A percentile compares a stretch with the other conserved stretches of the same genome.
Conservation (phyloP, 2,113 vertebrate genomes). For the Poecilia latipinna region DNA sequence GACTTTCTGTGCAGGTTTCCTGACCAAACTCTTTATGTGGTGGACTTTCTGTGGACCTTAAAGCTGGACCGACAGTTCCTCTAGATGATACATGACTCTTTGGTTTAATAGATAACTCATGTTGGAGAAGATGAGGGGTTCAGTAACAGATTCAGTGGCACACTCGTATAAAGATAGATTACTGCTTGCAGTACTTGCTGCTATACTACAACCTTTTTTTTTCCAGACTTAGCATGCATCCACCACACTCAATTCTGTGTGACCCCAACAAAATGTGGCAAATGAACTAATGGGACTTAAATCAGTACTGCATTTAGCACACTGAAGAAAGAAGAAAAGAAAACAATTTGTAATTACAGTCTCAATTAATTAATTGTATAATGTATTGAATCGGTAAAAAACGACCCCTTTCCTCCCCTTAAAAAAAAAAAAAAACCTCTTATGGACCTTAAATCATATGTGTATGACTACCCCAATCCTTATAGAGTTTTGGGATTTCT, state of each 20-base stretch:
- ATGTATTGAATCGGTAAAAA: not conserved
- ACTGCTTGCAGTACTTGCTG: slow-evolving; percentile 36
- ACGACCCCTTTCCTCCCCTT: not conserved
- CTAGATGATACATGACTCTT: slow-evolving; percentile 15
- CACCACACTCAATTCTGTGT: slow-evolving; percentile 41
- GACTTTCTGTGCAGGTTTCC: slow-evolving; percentile 41
- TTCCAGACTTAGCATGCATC: slow-evolving; percentile 15
- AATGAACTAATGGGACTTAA: slow-evolving; percentile 29
- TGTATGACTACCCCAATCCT: not conserved
- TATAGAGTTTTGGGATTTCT: slow-evolving; percentile 42
- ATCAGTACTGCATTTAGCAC: slow-evolving; percentile 1
- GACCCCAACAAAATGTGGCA: slow-evolving; percentile 14
- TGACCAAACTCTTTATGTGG: slow-evolving; percentile 31
- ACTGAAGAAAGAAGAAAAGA: not conserved
- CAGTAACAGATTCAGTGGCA: slow-evolving; percentile 40
- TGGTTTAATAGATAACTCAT: slow-evolving; percentile 24
- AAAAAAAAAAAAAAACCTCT: not conserved
- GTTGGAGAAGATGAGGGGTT: slow-evolving; percentile 43
- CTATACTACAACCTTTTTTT: slow-evolving; percentile 40
- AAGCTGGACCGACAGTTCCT: slow-evolving; percentile 19
- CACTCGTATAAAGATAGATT: slow-evolving; percentile 26
- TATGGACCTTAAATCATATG: not conserved
- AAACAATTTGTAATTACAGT: no score
- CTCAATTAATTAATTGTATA: no score
- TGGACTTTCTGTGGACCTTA: slow-evolving; percentile 36